Conservation (phyloP, 2,888 invertebrate species). For the Idaea aversata region DNA sequence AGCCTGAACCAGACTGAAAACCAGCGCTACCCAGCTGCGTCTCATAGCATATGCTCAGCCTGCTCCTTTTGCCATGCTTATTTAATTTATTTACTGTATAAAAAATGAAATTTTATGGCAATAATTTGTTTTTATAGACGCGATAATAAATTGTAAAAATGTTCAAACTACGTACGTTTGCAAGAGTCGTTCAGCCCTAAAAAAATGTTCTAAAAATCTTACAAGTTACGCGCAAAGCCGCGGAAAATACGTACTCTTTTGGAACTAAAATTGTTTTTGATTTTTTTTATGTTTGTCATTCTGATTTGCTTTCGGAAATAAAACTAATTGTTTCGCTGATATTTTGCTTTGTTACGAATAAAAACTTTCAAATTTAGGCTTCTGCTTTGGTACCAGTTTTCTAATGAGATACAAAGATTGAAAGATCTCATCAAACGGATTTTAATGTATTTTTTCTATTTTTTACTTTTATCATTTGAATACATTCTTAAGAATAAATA, state of each 20-base stretch:
- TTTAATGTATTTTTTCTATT: background rate
- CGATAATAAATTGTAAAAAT: background rate
- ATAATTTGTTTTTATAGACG: no score
- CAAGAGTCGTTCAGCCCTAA: background rate
- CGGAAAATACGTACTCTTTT: background rate
- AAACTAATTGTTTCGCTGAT: background rate
- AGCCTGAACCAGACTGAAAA: no score
- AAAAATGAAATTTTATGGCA: no score
- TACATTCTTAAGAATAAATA: background rate
- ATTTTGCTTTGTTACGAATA: background rate
- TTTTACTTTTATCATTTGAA: background rate
- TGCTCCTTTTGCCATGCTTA: no score
- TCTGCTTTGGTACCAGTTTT: background rate
- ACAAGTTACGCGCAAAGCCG: background rate
- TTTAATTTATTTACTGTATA: no score
- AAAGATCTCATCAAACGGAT: background rate
- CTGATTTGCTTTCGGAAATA: background rate
- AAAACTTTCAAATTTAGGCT: background rate
- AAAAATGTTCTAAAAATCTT: background rate
- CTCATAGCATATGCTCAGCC: no score
- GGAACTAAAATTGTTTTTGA: slow-evolving; percentile 9
- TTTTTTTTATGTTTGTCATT: background rate
- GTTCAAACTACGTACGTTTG: background rate
- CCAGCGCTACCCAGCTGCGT: no score
- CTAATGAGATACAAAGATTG: background rate